Base-by-base conservation (phyloP, 2,888 invertebrate species). In the Entomobrya proxima region DNA sequence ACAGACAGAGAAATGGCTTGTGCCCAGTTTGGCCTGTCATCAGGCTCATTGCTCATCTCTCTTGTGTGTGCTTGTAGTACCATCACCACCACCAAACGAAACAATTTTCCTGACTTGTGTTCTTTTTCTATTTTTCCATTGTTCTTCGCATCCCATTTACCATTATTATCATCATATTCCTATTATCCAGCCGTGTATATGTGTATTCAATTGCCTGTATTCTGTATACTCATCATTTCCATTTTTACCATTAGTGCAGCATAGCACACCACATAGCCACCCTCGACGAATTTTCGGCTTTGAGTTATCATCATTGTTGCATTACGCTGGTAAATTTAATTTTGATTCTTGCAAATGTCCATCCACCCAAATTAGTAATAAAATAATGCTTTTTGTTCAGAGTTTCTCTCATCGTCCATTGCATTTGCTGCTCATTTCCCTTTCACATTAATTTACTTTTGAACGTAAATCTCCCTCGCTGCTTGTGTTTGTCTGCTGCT, bases 251-350 rank as follows among this genome's bases (percentile, higher is more conserved):
- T n/a, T n/a, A 30, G 5, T 7, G 61, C 61, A 27, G n/a, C 61
- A 61, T 9, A 9, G n/a, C n/a, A 13, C n/a, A 32, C n/a, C 74
- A 30, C 47, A 44, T 9, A 47, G 24, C 50, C 47, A 50, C 50
- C 50, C 47, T 30, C 32, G 50, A 5, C 18, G 6, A 11, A 3
- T 13, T 4, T 21, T 21, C 13, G 18, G 15, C 37, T 13, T 55
- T 27, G n/a, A n/a, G n/a, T 55, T 44, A 61, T 74, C 47, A 27
- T 52, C 44, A 72, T n/a, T n/a, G n/a, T n/a, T n/a, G n/a, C n/a
- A n/a, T 72, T 37, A 80, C 44, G 27, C 55, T 80, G 55, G 55
- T 40, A 80, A 80, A 80, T 80, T 80, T 80, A 80, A 80, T 80
- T 80, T 80, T 52, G 40, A 72, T 40, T 52, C 79, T 24, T 9